Base-by-base conservation (phyloP, 2,113 vertebrate genomes). In the Nanorana parkeri region DNA sequence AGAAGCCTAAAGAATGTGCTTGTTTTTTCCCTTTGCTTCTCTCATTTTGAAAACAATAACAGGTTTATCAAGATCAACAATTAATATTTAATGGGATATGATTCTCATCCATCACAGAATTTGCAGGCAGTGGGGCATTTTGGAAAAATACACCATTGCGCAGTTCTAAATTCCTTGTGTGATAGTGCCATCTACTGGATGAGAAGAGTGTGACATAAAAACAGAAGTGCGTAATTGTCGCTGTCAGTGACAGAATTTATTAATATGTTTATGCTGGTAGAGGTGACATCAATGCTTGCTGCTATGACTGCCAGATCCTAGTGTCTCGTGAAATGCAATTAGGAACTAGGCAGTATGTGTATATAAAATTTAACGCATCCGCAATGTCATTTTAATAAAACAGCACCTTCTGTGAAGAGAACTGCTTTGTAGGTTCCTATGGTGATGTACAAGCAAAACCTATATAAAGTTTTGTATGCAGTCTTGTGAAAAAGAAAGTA, bases 1-100 rank as follows among this genome's bases (percentile, higher is more conserved):
- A 68, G 36, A 26, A 79, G 52, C 65, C 36, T 67, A 23, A 29
- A 32, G 66, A 68, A 58, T 60, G 77, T 64, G 19, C 64, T 36
- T 73, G 54, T 74, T 10, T 16, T 47, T 15, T 8, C 32, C 32
- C 8, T 36, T 4, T 36, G 8, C 17, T n/a, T n/a, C 55, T 63
- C 21, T 15, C 20, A 19, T 63, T 63, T 63, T 15, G 60, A 23
- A 63, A 3, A 24, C 5, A 26, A 63, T 15, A 4, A 63, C 21
- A 24, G 21, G n/a, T 63, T 63, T 24, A 21, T 63, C 5, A 63
- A 4, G 60, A 63, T 47, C 10, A 47, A 47, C 41, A 47, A 47
- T 47, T 11, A 13, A 6, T 47, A 47, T 47, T 13, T 47, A 8
- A 47, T 47, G 41, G 8, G 41, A 47, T 47, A 2, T 10, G 11